Evolutionary conservation across 2,888 invertebrate genomes (phyloP).

Genomic region (Hirtodrosophila alboralis): DNA sequence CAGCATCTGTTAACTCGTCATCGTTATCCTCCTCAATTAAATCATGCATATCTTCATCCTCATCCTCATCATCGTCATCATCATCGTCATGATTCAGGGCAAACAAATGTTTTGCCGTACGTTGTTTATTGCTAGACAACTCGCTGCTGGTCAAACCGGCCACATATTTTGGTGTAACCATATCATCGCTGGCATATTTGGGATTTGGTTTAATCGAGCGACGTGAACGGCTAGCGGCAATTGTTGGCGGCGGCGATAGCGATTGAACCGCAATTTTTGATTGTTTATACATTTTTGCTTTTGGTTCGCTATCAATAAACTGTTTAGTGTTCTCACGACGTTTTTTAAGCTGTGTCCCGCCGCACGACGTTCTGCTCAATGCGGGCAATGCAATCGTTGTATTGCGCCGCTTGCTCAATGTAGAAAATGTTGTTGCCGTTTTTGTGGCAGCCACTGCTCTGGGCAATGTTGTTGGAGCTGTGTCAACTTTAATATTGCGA

Average conservation of each 20-base stretch:
- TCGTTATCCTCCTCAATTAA: constrained; percentile 55
- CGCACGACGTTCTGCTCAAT: constrained; percentile 8
- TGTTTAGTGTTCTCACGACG: neutral
- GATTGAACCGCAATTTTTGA: constrained; percentile 23
- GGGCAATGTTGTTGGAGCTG: neutral
- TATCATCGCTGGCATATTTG: constrained; percentile 82
- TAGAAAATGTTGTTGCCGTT: constrained; percentile 5
- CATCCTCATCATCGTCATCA: constrained; percentile 52
- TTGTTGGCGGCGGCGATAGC: constrained; percentile 70
- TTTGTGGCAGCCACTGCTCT: constrained; percentile 4
- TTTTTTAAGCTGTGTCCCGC: constrained; percentile 6
- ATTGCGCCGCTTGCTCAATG: constrained; percentile 25
- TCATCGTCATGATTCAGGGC: constrained; percentile 42
- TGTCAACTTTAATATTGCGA: constrained; percentile 21
- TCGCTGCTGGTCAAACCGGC: constrained; percentile 37
- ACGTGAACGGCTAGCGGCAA: constrained; percentile 82
- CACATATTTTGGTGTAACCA: constrained; percentile 80
- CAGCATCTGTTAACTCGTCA: constrained; percentile 59
- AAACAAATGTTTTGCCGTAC: constrained; percentile 52
- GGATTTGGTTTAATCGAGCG: constrained; percentile 84
- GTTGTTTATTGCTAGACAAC: neutral
- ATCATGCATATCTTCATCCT: constrained; percentile 61
- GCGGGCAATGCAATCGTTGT: constrained; percentile 17
- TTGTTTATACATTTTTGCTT: constrained; percentile 62
- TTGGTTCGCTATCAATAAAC: constrained; percentile 17